Evolutionary conservation across 2,797 vertebrate species (phyloP).

Genomic region (Gobio occitaniae): DNA sequence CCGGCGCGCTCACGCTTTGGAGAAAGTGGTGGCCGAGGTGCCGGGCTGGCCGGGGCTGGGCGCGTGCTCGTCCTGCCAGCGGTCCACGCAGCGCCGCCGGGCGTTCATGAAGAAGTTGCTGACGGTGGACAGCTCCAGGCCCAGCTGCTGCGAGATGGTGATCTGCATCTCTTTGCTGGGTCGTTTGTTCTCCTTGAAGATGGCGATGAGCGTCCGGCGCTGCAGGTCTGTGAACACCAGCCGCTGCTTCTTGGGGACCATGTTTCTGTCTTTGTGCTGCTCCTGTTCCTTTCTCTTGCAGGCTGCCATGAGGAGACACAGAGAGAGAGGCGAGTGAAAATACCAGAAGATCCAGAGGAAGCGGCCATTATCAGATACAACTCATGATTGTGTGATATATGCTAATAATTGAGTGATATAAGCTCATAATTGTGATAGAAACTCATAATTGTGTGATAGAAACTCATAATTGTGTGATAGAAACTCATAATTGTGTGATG

Average conservation of each 20-base stretch:
- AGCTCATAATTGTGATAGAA: too few species aligned
- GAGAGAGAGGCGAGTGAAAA: slow-evolving; percentile 24
- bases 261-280: slow-evolving; percentile 87
- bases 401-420: too few species aligned
- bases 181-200: slow-evolving; percentile 98
- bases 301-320: slow-evolving; percentile 73
- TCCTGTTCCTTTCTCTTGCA: slow-evolving; percentile 98
- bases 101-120: slow-evolving; percentile 99
- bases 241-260: slow-evolving; percentile 96
- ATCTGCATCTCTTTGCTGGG: slow-evolving; percentile 99
- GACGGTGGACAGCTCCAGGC: slow-evolving; percentile 95
- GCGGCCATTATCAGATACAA: neutral
- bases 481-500: too few species aligned
- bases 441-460: too few species aligned
- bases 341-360: neutral
- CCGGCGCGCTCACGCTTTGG: slow-evolving; percentile 86
- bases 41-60: slow-evolving; percentile 80
- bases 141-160: slow-evolving; percentile 98
- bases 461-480: too few species aligned
- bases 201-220: slow-evolving; percentile 95
- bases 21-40: slow-evolving; percentile 87
- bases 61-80: slow-evolving; percentile 90
- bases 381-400: neutral
- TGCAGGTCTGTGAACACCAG: slow-evolving; percentile 99
- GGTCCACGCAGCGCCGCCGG: slow-evolving; percentile 92